Evolutionary conservation across 2,113 vertebrate genomes (phyloP), one percentile per base, ranked within the genome.

Genomic region (Epinephelus cyanopodus): DNA sequence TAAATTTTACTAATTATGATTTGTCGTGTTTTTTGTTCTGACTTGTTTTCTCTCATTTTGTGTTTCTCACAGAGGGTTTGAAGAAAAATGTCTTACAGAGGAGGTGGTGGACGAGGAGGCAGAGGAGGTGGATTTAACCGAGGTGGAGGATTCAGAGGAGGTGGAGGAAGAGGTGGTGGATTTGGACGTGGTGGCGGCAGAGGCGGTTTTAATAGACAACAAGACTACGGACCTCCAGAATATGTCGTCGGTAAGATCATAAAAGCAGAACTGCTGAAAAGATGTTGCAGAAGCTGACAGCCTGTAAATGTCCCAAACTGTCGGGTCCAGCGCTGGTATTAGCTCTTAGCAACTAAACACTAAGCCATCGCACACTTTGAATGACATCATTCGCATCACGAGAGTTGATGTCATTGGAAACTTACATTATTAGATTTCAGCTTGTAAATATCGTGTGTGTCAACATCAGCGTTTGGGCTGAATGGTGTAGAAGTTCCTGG

Each of bases 191-290:
- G 95, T 18, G 92, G 94, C 0, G 97, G 97, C 50, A 84, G 97
- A 89, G 96, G 97, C 48, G 96, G 97, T 57, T 98, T 97, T 91
- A 96, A 96, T 92, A 95, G 95, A 92, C 95, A 96, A 61, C 98
- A 97, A 65, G 98, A 99, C 91, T 97, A 92, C n/a, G 98, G 98
- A 6, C 98, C 98, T 45, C 98, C 98, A 0, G 98, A 99, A 54
- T 90, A 95, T 15, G 97, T 99, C 60, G 97, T 99, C 6, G 95
- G 98, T 99, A 97, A 90, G 96, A 47, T 48, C n/a, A 4, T 23
- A 3, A 18, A 8, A 25, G 2, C 6, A 4, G 47, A 2, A 13
- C 72, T 23, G 54, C 47, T 37, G 27, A 2, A n/a, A 5, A 60
- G 13, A 6, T 37, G 19, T 4, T 53, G 2, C 14, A 52, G 25